A percentile compares a stretch with the other conserved stretches of the same genome.
phyloP scores from a whole-genome alignment of 2,113 vertebrate species.

The Octodon degus region DNA sequence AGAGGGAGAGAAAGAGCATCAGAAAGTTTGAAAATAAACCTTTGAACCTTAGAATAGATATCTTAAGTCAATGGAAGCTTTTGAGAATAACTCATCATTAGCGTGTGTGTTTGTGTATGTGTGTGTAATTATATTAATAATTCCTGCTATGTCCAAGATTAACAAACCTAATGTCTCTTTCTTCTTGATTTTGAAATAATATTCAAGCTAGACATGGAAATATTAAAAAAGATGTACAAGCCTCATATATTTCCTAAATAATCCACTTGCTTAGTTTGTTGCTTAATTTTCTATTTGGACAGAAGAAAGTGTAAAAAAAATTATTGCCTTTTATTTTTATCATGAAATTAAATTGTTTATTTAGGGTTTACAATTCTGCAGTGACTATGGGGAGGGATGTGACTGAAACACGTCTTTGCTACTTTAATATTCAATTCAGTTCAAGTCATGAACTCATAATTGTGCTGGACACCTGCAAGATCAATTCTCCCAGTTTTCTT shows the following conservation, averaged over 20 bases:
- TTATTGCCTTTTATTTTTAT: slow-evolving; percentile 34
- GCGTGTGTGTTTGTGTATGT: not conserved
- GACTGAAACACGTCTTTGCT: not conserved
- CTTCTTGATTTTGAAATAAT: slow-evolving; percentile 59
- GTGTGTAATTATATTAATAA: not conserved
- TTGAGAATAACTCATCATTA: slow-evolving; percentile 46
- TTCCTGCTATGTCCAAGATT: not conserved
- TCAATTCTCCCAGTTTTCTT: not conserved
- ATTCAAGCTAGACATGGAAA: slow-evolving; percentile 49
- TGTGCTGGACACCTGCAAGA: not conserved
- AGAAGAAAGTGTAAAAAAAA: not conserved
- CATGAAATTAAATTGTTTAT: slow-evolving; percentile 19
- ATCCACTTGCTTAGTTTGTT: not conserved
- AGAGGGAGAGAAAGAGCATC: not conserved
- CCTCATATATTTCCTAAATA: not conserved
- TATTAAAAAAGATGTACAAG: not conserved
- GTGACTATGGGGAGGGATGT: not conserved
- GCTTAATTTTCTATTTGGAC: slow-evolving; percentile 29
- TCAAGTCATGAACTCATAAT: not conserved
- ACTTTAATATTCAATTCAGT: slow-evolving; percentile 2
- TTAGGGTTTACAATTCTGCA: not conserved
- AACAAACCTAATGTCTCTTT: slow-evolving; percentile 25
- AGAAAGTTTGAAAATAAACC: slow-evolving; percentile 65
- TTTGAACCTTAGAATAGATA: slow-evolving; percentile 50
- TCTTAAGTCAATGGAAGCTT: slow-evolving; percentile 44